These are phyloP conservation scores for Clarias fuscus DNA, from an alignment of 2,797 vertebrate genomes.

Conservation along the genomic window DNA sequence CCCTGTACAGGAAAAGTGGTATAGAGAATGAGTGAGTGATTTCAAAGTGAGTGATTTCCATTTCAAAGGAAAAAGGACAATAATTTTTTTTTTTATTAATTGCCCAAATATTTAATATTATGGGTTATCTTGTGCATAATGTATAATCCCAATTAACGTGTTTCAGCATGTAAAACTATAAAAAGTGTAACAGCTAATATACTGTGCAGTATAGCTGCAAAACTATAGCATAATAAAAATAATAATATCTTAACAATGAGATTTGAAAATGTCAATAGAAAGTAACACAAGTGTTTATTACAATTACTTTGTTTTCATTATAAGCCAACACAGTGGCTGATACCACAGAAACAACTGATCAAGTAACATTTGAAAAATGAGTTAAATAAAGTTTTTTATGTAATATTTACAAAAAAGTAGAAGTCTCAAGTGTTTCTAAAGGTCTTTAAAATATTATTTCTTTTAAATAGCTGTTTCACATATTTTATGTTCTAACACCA, in stretches of 20 bases:
- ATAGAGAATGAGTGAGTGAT: too few relatives aligned
- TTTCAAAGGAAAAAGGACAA: not conserved
- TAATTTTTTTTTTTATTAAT: not conserved
- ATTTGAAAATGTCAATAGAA: not conserved
- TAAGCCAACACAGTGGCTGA: constrained; percentile 1
- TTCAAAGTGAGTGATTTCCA: too few relatives aligned
- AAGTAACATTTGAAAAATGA: not conserved
- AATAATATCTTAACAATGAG: not conserved
- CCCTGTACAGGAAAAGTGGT: too few relatives aligned
- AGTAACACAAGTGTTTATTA: not conserved
- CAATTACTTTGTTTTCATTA: not conserved
- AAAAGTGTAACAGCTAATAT: not conserved
- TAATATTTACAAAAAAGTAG: too few relatives aligned
- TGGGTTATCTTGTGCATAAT: not conserved
- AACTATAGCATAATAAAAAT: not conserved
- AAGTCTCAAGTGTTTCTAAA: not conserved
- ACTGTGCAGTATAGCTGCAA: not conserved
- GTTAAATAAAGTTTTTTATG: not conserved
- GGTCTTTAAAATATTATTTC: not conserved
- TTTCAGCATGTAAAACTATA: not conserved
- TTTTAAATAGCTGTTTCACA: not conserved
- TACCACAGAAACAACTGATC: not conserved
- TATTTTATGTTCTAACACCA: not conserved
- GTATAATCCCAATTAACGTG: not conserved
- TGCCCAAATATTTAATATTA: not conserved